Base-by-base conservation (phyloP, 1,140 invertebrate genomes). In the Pissodes strobi region DNA sequence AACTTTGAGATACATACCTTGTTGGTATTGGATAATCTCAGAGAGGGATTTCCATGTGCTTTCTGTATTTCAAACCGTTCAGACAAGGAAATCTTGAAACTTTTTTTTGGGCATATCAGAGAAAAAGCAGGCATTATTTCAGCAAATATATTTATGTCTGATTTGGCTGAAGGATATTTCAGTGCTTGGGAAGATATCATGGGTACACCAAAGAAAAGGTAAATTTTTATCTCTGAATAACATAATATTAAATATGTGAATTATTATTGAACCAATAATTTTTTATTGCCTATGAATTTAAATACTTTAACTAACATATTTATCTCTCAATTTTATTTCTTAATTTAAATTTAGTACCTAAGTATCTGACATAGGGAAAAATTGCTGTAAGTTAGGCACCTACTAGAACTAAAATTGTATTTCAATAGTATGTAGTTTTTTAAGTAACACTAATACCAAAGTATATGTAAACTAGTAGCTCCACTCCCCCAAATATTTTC, bases 11-110 rank as follows among this genome's bases (percentile, higher is more conserved):
- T 63, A 19, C 1, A 19, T 27, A 63, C 59, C 1, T 9, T 67
- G 2, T 4, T 67, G 25, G 45, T 65, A 1, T 8, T 68, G 9
- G 66, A 68, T 53, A 53, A 68, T 12, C 17, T 61, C n/a, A 43
- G 39, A 10, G n/a, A 59, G 19, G 61, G 61, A 6, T 64, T 52
- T 34, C 61, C 66, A 0, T 51, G 53, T 53, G 45, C 66, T 1
- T 68, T 68, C 45, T 15, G 49, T 4, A 52, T 68, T 17, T 64
- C 62, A 27, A 68, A 68, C 63, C 9, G 53, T n/a, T 25, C 13
- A 17, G 63, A 65, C 13, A 18, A 34, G 19, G 9, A 34, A 1
- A 23, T 65, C 6, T 38, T 59, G n/a, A 30, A 9, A 9, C 12
- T 66, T 6, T 66, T 60, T 34, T 68, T 64, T 45, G 15, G 2